Percentiles rank a stretch among this genome's conserved stretches.
Conservation (phyloP, 2,797 vertebrate species). For the Malacoraja senta region DNA sequence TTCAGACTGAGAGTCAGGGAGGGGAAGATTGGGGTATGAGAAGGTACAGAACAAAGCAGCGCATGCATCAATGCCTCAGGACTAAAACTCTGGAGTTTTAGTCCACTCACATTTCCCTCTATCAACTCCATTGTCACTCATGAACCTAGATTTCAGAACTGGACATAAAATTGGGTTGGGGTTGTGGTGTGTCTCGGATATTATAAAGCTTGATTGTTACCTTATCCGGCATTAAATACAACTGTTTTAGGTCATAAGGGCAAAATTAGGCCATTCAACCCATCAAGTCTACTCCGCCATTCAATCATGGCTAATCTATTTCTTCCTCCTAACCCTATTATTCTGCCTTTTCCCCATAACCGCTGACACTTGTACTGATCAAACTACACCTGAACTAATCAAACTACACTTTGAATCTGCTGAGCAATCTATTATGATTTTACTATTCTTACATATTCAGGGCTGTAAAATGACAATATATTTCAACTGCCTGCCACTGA, state of each 20-base stretch:
- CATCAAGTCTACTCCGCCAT: too few species aligned
- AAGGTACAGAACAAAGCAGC: too few species aligned
- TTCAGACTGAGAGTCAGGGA: too few species aligned
- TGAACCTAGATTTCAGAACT: background rate
- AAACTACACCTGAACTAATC: background rate
- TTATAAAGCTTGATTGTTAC: background rate
- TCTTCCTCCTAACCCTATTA: too few species aligned
- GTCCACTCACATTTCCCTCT: background rate
- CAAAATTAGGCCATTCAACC: too few species aligned
- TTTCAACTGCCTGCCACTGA: constrained; percentile 16
- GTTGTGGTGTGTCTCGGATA: background rate
- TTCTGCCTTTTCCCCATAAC: too few species aligned
- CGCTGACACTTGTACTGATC: too few species aligned
- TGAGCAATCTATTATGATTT: background rate
- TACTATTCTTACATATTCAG: background rate
- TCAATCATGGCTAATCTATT: too few species aligned
- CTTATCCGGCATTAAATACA: background rate
- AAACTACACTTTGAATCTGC: background rate
- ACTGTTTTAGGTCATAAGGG: background rate
- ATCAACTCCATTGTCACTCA: background rate
- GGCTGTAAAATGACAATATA: background rate
- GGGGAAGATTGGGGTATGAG: too few species aligned
- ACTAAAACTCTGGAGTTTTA: background rate
- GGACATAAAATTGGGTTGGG: background rate
- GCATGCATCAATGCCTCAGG: background rate